Conservation (phyloP, 2,113 vertebrate species). For the Puffinus mauretanicus region DNA sequence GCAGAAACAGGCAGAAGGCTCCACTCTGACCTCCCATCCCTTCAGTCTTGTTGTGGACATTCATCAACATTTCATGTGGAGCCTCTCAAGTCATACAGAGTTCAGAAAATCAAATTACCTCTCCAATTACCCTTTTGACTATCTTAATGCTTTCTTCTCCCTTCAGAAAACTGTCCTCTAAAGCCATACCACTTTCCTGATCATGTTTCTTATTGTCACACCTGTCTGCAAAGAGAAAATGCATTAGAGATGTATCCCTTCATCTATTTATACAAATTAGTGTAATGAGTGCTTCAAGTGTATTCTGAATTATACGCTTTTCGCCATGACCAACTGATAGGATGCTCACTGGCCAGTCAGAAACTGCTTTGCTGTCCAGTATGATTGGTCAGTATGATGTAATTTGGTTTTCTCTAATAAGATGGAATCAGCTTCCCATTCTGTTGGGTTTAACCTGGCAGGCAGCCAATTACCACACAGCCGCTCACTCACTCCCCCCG, state of each 20-base stretch:
- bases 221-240: slow-evolving; percentile 37
- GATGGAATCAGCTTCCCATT: not conserved
- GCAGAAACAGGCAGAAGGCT: not conserved
- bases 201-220: slow-evolving; percentile 53
- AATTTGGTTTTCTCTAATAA: slow-evolving; percentile 24
- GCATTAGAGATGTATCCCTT: not conserved
- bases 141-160: slow-evolving; percentile 14
- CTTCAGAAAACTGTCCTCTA: slow-evolving; percentile 13
- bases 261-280: slow-evolving; percentile 42
- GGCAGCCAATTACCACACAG: too few species aligned
- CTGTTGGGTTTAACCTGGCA: too few species aligned
- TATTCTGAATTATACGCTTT: not conserved
- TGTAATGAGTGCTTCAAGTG: not conserved
- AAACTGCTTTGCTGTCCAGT: not conserved
- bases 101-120: slow-evolving; percentile 69
- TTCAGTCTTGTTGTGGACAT: not conserved
- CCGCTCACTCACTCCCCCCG: too few species aligned
- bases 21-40: not conserved
- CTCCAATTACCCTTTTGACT: slow-evolving; percentile 32
- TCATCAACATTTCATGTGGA: slow-evolving; percentile 50
- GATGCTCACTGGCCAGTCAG: not conserved
- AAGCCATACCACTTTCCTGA: not conserved
- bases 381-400: not conserved
- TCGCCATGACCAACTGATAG: not conserved
- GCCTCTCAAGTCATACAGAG: slow-evolving; percentile 43